Evolutionary conservation across 2,888 invertebrate genomes (phyloP), one percentile per base, ranked within the genome.

Genomic region (Periphyllus acericola): DNA sequence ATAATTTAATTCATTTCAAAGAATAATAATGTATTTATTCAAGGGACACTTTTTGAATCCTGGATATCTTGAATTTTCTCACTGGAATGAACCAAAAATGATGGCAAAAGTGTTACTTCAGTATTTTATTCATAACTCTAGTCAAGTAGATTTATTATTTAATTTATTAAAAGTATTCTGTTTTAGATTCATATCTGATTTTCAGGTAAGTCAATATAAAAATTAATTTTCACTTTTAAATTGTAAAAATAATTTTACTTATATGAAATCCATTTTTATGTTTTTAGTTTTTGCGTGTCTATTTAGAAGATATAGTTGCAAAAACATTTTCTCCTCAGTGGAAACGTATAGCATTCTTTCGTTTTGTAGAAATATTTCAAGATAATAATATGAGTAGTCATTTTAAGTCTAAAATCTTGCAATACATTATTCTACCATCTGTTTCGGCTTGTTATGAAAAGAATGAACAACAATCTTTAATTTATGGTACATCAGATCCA

Each of bases 301-400:
- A 97, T 91, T 92, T 98, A 55, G 97, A 97, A 91, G 96, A 96
- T 90, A 96, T 96, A 0, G 97, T 97, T 0, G 96, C 97, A 0
- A 96, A 96, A 91, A 96, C 95, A 89, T 98, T 97, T 91, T 95
- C 97, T 0, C 95, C 98, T 0, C 96, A 97, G 89, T 99, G 99
- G 99, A 99, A 99, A 91, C 94, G 99, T 60, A 94, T 95, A 79
- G 98, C 98, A 0, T 99, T 99, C 93, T 97, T 98, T 93, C 95
- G 96, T 90, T 98, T 99, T 92, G 98, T 99, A 14, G 96, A 98
- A 89, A 94, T 97, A 90, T 99, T 98, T 91, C 94, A 95, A 11
- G 94, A 94, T 86, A 94, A 94, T 83, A 93, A 93, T 52, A 95
- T 97, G 93, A 95, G 96, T 0, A 97, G 98, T 89, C 93, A 96